Conservation (phyloP, 2,888 invertebrate species). For the Rotaria socialis region DNA sequence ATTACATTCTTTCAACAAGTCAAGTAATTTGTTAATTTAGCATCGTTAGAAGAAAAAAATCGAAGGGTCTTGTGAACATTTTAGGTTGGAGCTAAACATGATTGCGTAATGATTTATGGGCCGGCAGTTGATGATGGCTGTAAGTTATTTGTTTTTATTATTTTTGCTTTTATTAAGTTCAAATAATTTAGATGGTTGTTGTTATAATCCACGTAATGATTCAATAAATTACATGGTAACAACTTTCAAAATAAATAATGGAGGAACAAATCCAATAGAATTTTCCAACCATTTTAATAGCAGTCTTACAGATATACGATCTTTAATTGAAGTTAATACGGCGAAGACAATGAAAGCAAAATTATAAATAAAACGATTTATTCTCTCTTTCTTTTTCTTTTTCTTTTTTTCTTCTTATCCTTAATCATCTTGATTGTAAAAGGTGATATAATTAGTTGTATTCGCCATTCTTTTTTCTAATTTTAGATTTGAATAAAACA, state of each 20-base stretch:
- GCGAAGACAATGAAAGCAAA: neutral
- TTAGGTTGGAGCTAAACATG: constrained; percentile 37
- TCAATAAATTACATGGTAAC: constrained; percentile 5
- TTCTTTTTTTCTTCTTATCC: neutral
- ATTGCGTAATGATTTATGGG: constrained; percentile 32
- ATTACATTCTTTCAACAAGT: constrained; percentile 43
- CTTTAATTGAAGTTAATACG: neutral
- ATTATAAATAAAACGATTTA: neutral
- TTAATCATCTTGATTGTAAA: too few species aligned
- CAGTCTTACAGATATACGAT: neutral
- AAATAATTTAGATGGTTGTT: constrained; percentile 3
- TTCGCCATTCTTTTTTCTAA: neutral
- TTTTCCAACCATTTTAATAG: neutral
- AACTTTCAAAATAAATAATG: neutral
- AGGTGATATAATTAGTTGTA: too few species aligned
- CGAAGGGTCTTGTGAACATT: neutral
- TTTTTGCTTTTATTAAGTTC: neutral
- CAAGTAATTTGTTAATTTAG: constrained; percentile 27
- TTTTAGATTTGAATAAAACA: neutral
- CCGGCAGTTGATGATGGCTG: constrained; percentile 43
- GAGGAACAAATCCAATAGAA: neutral
- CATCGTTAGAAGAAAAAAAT: neutral
- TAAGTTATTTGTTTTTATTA: neutral
- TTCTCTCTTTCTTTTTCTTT: neutral
- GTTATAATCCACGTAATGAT: constrained; percentile 28